Evolutionary conservation across 2,113 vertebrate genomes (phyloP), one percentile per base, ranked within the genome.

Genomic region (Phalacrocorax pelagicus): DNA sequence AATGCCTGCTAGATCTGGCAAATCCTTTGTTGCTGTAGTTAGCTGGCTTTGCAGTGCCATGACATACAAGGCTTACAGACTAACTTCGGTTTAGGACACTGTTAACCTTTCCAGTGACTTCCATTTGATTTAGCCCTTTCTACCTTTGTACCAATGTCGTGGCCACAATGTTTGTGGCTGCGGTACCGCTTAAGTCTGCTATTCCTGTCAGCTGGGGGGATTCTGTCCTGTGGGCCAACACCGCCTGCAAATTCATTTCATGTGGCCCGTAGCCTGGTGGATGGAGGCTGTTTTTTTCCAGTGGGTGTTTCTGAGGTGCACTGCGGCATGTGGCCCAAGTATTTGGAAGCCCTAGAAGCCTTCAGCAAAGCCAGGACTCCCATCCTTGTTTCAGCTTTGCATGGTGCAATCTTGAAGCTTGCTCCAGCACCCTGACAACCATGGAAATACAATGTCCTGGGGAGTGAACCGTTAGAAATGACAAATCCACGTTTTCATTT

Each of bases 11-110:
- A 55, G 36, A 12, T 29, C 40, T 40, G 36, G n/a, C 38, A 67
- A 3, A 55, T 22, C 55, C 38, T 26, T 42, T 34, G 44, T 36
- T 74, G 59, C 86, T 55, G 20, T 44, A 36, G 32, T 59, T 36
- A 27, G n/a, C 49, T 83, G 63, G 27, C 55, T 47, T 91, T 54
- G 58, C 54, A 49, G 58, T 2, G 4, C 61, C 27, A 6, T 10
- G 5, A 7, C 0, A 0, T 19, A 2, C 11, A 14, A 14, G 47
- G 4, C 22, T 15, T 59, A 8, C 8, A 6, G 8, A 17, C 1
- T 32, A 29, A 12, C 22, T 72, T n/a, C 24, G 29, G 11, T n/a
- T 62, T 44, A 21, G 58, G 67, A 22, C 7, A 11, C 32, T 30
- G 14, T 11, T 42, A 13, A 22, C 46, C 29, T 66, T 90, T 54